Percentiles rank a stretch among this genome's conserved stretches.
These are phyloP conservation scores for Palythoa grandis DNA, from an alignment of 92 coral and sea anemone species.

Conservation along the genomic window DNA sequence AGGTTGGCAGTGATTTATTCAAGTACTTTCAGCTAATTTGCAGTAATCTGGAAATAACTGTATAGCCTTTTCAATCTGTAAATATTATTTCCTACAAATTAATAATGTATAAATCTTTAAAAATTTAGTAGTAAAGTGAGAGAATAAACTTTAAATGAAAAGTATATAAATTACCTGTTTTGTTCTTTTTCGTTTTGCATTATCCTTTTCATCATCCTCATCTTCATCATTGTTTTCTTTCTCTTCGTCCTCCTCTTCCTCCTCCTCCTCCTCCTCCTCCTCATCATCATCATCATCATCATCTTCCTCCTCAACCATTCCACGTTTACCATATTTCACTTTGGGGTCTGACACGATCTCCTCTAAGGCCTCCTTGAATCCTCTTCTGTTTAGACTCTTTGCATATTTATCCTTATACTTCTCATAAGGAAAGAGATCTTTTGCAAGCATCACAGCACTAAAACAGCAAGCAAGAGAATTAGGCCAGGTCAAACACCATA, in stretches of 20 bases:
- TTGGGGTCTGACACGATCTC: slow-evolving; percentile 89
- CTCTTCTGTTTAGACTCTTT: slow-evolving; percentile 56
- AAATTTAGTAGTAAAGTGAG: background rate
- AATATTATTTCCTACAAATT: too few species aligned
- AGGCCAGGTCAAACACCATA: too few species aligned
- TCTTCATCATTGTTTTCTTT: background rate
- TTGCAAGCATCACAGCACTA: slow-evolving; percentile 94
- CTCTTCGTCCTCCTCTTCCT: slow-evolving; percentile 25
- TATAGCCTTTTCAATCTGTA: too few species aligned
- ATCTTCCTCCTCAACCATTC: slow-evolving; percentile 68
- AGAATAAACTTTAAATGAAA: background rate
- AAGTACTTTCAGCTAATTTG: too few species aligned
- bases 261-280: slow-evolving; percentile 45
- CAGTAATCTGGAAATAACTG: too few species aligned
- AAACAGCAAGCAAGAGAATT: background rate
- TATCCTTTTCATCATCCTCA: slow-evolving; percentile 18
- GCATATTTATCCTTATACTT: slow-evolving; percentile 77
- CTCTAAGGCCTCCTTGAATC: slow-evolving; percentile 92
- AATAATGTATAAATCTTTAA: background rate
- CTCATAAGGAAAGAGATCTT: slow-evolving; percentile 88
- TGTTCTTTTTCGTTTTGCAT: slow-evolving; percentile 7
- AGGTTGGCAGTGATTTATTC: too few species aligned
- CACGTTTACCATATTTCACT: slow-evolving; percentile 88
- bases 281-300: slow-evolving; percentile 59
- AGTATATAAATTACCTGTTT: slow-evolving; percentile 13